These are phyloP conservation scores for Vespertilio murinus DNA, from an alignment of 2,797 vertebrate genomes.

Conservation along the genomic window DNA sequence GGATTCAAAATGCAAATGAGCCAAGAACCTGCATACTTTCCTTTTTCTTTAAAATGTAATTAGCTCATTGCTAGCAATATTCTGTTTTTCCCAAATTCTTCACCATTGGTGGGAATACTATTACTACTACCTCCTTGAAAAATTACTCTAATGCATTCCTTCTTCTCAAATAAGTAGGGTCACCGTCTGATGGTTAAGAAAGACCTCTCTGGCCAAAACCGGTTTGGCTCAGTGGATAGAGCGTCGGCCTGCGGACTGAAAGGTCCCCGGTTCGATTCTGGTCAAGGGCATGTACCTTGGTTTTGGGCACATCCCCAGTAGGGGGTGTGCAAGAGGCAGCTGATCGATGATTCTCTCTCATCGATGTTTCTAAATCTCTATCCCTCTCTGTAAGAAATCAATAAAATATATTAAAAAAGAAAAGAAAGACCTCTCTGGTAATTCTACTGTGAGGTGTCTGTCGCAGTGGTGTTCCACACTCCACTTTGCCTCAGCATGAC, in stretches of 20 bases:
- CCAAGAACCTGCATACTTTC: neutral
- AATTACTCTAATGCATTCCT: neutral
- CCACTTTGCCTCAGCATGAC: neutral
- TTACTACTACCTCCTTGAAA: neutral
- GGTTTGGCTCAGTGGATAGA: too few species aligned
- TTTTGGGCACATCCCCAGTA: too few species aligned
- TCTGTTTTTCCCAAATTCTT: neutral
- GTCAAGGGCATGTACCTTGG: too few species aligned
- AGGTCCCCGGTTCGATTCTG: too few species aligned
- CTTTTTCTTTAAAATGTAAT: constrained; percentile 30
- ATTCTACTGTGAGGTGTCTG: neutral
- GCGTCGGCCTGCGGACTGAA: too few species aligned
- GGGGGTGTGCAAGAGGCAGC: too few species aligned
- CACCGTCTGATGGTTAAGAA: neutral
- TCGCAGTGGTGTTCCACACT: neutral
- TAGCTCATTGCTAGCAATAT: neutral
- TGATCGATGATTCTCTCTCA: too few species aligned
- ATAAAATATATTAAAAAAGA: neutral
- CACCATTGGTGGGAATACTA: neutral
- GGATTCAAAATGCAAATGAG: constrained; percentile 47
- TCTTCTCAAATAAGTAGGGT: neutral
- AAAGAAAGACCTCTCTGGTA: neutral
- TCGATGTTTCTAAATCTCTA: too few species aligned
- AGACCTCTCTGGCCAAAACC: neutral
- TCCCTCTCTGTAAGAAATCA: too few species aligned